Evolutionary conservation across 1,140 invertebrate genomes (phyloP), one percentile per base, ranked within the genome.

Genomic region (Apis mellifera): DNA sequence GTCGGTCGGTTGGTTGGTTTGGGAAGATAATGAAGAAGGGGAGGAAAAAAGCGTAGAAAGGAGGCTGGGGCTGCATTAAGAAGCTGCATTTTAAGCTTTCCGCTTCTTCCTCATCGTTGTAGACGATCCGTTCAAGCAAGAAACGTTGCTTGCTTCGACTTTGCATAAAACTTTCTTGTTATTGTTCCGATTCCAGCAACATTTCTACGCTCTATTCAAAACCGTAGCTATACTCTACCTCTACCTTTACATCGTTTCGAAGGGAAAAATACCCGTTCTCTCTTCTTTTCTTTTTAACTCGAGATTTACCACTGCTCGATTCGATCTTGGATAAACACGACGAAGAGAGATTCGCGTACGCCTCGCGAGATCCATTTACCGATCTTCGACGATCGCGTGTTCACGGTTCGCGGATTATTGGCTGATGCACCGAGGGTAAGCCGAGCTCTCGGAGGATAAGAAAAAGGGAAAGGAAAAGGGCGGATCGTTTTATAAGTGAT

Each of bases 401-500:
- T 9, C 57, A 55, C 59, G 70, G 21, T 7, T 26, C 13, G 26
- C 23, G 50, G 15, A 32, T 13, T 21, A 59, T 55, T 17, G 57
- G 57, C 21, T 52, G 69, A 17, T 42, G 76, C 55, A 52, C 57
- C 57, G 42, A 57, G 5, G 50, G 42, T 5, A 19, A 54, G n/a
- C n/a, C n/a, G n/a, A 32, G 26, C 21, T 23, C 50, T 23, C 66
- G 48, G n/a, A n/a, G 50, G 75, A 57, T 64, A 59, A 76, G n/a
- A 50, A 62, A 76, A 62, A 76, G 81, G 26, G 48, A 71, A 32
- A 57, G 66, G 74, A 71, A 82, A 82, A 78, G 75, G 75, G 81
- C 74, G 81, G 74, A 62, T 82, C 75, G 81, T 70, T 78, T 82
- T 82, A 70, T 78, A 77, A 77, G 57, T 64, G 74, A 77, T 82